These are phyloP conservation scores for Phataginus tetradactyla DNA, from an alignment of 2,797 vertebrate species.

Conservation along the genomic window DNA sequence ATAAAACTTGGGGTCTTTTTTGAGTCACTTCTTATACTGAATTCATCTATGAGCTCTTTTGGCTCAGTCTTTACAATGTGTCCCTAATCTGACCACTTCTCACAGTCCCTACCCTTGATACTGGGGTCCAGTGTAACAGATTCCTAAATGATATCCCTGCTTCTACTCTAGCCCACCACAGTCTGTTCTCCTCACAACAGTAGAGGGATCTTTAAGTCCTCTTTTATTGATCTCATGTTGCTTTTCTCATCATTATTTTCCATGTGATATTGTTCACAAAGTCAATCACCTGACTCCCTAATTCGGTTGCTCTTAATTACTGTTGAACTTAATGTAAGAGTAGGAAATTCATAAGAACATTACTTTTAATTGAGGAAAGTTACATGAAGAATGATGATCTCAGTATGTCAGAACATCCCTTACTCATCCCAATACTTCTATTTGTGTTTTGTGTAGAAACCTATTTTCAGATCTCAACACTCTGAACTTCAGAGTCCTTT, in stretches of 20 bases:
- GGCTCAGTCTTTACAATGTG: not conserved
- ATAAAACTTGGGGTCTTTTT: not conserved
- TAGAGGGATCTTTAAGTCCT: not conserved
- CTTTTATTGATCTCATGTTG: not conserved
- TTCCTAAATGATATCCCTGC: not conserved
- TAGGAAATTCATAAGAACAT: not conserved
- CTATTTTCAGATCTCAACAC: not conserved
- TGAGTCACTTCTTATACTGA: not conserved
- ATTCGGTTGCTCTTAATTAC: not conserved
- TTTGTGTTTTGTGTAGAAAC: slow-evolving; percentile 8
- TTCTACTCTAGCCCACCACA: not conserved
- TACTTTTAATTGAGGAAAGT: slow-evolving; percentile 17
- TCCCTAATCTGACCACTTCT: not conserved
- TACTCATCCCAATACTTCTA: not conserved
- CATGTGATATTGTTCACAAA: not conserved
- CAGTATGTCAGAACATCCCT: not conserved
- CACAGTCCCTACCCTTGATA: not conserved
- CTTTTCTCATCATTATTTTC: not conserved
- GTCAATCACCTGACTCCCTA: not conserved
- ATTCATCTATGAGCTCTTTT: not conserved
- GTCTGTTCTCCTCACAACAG: not conserved
- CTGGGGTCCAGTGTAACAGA: not conserved
- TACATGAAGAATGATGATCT: slow-evolving; percentile 8
- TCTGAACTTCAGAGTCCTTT: not conserved
- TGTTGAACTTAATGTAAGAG: slow-evolving; percentile 18